phyloP scores from a whole-genome alignment of 2,888 invertebrate genomes.

The Crocallis elinguaria region DNA sequence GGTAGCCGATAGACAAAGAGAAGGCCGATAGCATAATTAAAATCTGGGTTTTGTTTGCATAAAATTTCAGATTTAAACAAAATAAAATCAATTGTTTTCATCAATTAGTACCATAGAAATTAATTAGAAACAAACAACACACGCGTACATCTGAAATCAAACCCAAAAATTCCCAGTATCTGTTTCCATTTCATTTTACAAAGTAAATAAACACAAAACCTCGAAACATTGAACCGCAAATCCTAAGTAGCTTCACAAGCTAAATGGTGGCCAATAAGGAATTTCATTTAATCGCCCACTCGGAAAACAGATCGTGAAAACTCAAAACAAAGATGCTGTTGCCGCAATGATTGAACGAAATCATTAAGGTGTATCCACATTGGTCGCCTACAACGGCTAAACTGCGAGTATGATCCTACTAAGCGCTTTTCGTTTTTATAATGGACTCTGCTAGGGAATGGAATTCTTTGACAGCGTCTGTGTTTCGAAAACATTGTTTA shows the following conservation, averaged over 20 bases:
- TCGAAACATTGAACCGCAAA: neutral
- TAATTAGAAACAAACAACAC: too few species aligned
- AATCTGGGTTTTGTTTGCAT: too few species aligned
- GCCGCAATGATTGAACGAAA: conserved; percentile 54
- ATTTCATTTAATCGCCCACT: conserved; percentile 33
- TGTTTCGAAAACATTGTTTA: too few species aligned
- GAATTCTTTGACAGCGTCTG: too few species aligned
- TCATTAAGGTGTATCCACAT: conserved; percentile 30
- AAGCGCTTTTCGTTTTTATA: too few species aligned
- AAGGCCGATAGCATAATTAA: too few species aligned
- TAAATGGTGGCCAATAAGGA: conserved; percentile 18
- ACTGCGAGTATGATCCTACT: too few species aligned
- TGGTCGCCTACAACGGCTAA: neutral
- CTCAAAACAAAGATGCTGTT: conserved; percentile 47
- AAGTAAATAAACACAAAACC: conserved; percentile 17
- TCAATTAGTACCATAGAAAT: too few species aligned
- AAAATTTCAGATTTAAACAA: too few species aligned
- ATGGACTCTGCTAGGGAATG: too few species aligned
- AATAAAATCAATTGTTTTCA: too few species aligned
- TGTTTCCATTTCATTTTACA: conserved; percentile 3
- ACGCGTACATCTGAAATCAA: neutral
- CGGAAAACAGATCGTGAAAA: conserved; percentile 33
- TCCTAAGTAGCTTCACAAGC: conserved; percentile 6
- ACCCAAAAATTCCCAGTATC: conserved; percentile 1
- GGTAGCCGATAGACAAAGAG: too few species aligned